A percentile compares a stretch with the other conserved stretches of the same genome.
Conservation (phyloP, 2,113 vertebrate genomes). For the Sphyrna mokarran region DNA sequence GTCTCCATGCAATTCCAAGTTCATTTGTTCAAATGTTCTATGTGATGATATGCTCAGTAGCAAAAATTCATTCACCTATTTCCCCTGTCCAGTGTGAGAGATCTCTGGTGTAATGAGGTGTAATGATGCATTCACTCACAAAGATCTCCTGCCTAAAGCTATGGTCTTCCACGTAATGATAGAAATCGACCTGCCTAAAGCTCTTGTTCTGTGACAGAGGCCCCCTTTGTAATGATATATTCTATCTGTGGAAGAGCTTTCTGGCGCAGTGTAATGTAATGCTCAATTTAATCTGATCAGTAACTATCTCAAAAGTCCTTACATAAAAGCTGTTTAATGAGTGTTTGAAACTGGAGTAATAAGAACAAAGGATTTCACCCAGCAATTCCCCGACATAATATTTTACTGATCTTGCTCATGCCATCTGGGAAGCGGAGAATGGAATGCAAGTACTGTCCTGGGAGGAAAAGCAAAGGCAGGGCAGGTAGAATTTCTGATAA, state of each 20-base stretch:
- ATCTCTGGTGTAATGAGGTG: constrained; percentile 36
- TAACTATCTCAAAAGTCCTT: constrained; percentile 21
- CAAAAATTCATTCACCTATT: constrained; percentile 8
- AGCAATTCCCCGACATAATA: not conserved
- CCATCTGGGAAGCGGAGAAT: not conserved
- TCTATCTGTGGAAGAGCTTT: not conserved
- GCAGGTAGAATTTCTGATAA: not conserved
- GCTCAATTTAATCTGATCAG: constrained; percentile 14
- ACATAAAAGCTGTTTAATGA: constrained; percentile 8
- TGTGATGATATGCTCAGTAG: not conserved
- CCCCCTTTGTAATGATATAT: constrained; percentile 17
- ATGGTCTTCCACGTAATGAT: constrained; percentile 17
- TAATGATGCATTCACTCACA: constrained; percentile 34
- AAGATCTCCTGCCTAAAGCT: constrained; percentile 34
- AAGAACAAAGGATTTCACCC: not conserved
- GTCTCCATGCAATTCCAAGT: not conserved
- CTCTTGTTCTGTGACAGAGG: not conserved
- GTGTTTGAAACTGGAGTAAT: not conserved
- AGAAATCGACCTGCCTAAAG: constrained; percentile 23
- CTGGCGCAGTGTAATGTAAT: constrained; percentile 13
- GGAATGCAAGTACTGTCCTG: not conserved
- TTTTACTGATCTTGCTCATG: constrained; percentile 1
- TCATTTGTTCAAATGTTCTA: constrained; percentile 1
- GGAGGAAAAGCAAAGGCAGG: not conserved
- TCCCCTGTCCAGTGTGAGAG: not conserved